These are phyloP conservation scores for Cairina moschata DNA, from an alignment of 2,113 vertebrate genomes.

Conservation along the genomic window DNA sequence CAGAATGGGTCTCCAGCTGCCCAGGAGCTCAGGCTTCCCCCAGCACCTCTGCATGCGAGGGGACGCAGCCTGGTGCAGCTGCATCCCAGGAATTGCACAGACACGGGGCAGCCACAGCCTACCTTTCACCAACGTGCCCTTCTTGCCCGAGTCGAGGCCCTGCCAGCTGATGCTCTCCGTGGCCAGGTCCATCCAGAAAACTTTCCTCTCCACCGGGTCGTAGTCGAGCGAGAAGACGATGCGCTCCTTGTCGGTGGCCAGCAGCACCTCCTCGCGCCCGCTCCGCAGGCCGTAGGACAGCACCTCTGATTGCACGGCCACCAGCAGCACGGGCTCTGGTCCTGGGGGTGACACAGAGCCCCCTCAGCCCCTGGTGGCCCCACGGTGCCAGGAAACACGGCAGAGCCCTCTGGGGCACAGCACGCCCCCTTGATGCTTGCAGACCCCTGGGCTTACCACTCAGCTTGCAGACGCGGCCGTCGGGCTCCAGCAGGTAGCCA, in stretches of 20 bases:
- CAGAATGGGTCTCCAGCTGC: background rate
- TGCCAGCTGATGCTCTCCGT: slow-evolving; percentile 90
- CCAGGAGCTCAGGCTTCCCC: background rate
- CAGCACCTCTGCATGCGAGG: background rate
- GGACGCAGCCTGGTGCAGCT: background rate
- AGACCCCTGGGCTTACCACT: slow-evolving; percentile 70
- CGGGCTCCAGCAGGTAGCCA: slow-evolving; percentile 84
- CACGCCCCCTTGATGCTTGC: background rate
- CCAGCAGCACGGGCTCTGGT: slow-evolving; percentile 84
- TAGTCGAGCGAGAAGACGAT: slow-evolving; percentile 88
- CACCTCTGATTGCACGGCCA: slow-evolving; percentile 84
- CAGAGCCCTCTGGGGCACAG: background rate
- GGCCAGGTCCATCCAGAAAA: slow-evolving; percentile 89
- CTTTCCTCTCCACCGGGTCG: slow-evolving; percentile 78
- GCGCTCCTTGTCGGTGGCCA: slow-evolving; percentile 69
- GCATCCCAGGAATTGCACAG: background rate
- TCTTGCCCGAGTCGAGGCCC: slow-evolving; percentile 67
- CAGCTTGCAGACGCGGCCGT: slow-evolving; percentile 84
- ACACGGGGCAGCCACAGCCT: background rate
- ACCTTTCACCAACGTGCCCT: slow-evolving; percentile 89
- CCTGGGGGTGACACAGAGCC: slow-evolving; percentile 38
- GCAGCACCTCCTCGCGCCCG: slow-evolving; percentile 76
- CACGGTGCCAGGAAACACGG: background rate
- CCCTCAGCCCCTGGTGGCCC: background rate
- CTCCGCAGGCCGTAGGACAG: slow-evolving; percentile 82